These are phyloP conservation scores for Dolichopus griseipennis DNA, from an alignment of 2,888 invertebrate species.

Conservation along the genomic window DNA sequence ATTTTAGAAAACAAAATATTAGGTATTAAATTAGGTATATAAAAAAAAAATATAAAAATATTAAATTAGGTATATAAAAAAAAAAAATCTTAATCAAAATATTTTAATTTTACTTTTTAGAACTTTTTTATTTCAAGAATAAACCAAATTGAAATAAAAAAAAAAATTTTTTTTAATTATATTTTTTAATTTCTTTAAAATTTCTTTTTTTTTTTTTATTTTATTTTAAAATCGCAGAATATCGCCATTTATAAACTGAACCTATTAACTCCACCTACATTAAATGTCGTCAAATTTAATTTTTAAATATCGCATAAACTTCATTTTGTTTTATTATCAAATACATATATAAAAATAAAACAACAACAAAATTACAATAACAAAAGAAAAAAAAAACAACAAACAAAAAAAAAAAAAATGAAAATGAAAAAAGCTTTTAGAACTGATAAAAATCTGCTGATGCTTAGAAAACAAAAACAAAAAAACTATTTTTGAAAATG, in stretches of 20 bases:
- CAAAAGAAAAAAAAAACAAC: no score
- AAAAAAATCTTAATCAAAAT: no score
- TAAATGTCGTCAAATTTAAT: background rate
- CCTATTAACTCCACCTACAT: background rate
- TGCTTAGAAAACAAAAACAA: background rate
- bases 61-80: no score
- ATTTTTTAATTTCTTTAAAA: background rate
- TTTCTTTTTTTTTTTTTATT: background rate
- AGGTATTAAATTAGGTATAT: no score
- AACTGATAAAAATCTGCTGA: conserved; percentile 3
- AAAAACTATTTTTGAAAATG: background rate
- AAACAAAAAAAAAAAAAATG: background rate
- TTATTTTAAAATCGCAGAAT: background rate
- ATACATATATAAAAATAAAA: background rate
- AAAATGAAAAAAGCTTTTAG: background rate
- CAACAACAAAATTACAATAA: no score
- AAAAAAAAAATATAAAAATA: no score
- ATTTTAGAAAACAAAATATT: no score
- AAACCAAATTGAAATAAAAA: background rate
- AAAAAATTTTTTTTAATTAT: background rate
- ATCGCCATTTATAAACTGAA: background rate
- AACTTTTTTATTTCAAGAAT: no score
- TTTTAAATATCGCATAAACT: background rate
- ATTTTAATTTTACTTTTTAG: no score
- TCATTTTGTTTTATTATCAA: background rate